Evolutionary conservation across 2,113 vertebrate genomes (phyloP), one percentile per base, ranked within the genome.

Genomic region (Xyliphius kryptos): DNA sequence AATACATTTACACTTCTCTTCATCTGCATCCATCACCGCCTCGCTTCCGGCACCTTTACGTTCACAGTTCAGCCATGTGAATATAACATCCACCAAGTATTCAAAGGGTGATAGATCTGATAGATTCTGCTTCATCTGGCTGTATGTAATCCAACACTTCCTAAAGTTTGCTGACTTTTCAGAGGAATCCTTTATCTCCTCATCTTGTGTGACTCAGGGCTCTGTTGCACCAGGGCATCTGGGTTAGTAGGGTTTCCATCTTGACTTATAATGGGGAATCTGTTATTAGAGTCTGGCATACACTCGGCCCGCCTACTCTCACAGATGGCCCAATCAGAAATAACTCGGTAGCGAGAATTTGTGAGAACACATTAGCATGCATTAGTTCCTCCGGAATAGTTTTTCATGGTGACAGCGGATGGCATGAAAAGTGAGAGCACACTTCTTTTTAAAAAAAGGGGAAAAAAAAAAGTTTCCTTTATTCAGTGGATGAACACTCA

Each of bases 271-370:
- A 19, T n/a, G 43, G 66, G 69, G 53, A 71, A 71, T 71, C 68
- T 71, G 73, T 68, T 63, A 61, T 56, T 63, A 61, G 52, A 71
- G 59, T 44, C 58, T 63, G n/a, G 60, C 52, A 56, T 37, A 13
- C 62, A 43, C 60, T 21, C 66, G 66, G 52, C 53, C 73, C 44
- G 47, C 79, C 79, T 51, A 70, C 81, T 76, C 79, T 50, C 52
- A 73, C 77, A 75, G 70, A 81, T 78, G 81, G 62, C 41, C 67
- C 69, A 64, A 21, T 46, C 37, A 56, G 20, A 51, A 74, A 74
- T 70, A 61, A 70, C 53, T 53, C 58, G 16, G 3, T 48, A 16
- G 49, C 3, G 46, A 47, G 63, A 73, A 54, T 62, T 43, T 49
- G 26, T 21, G 55, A 56, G 67, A 32, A 52, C 56, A 21, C 16